Base-by-base conservation (phyloP, 1,140 invertebrate species). In the Stegodyphus dumicola region DNA sequence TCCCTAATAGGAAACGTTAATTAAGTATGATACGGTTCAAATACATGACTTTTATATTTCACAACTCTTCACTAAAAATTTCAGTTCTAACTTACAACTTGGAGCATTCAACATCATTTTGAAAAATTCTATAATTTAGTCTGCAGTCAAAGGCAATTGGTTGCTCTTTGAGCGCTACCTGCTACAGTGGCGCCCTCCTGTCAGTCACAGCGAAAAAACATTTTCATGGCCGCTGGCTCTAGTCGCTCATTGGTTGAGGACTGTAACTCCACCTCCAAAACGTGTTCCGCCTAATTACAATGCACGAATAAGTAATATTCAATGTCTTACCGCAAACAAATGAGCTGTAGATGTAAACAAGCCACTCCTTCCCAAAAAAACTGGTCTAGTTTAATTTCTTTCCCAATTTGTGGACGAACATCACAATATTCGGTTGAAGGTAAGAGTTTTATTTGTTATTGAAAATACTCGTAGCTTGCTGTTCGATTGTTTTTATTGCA, bases 221-320 rank as follows among this genome's bases (percentile, higher is more conserved):
- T 48, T 66, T 60, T 77, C 74, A 69, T 76, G 9, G 73, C 81
- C 74, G 1, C 6, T 18, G 48, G 79, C 9, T 52, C 49, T 74
- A 6, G 3, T 6, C 17, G 17, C 9, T 65, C 33, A 86, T 86
- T 86, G 84, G 84, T 33, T 18, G 6, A 10, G 6, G 64, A 15
- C 1, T 15, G 13, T 64, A 53, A 53, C 75, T 54, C 75, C 84
- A 18, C 84, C 84, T 66, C 6, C 69, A 78, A 86, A 78, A 86
- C 84, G 18, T 77, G 84, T 86, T 86, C 75, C 76, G 70, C 76
- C 84, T 86, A 86, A 86, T 86, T 86, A 78, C 75, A 73, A 86
- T 86, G 84, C 84, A 86, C 52, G 84, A 86, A 86, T 86, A 86
- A 86, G 84, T 86, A 86, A 86, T 86, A 77, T 77, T 65, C 84